Evolutionary conservation across 2,113 vertebrate species (phyloP).

Genomic region (Otus sunia): DNA sequence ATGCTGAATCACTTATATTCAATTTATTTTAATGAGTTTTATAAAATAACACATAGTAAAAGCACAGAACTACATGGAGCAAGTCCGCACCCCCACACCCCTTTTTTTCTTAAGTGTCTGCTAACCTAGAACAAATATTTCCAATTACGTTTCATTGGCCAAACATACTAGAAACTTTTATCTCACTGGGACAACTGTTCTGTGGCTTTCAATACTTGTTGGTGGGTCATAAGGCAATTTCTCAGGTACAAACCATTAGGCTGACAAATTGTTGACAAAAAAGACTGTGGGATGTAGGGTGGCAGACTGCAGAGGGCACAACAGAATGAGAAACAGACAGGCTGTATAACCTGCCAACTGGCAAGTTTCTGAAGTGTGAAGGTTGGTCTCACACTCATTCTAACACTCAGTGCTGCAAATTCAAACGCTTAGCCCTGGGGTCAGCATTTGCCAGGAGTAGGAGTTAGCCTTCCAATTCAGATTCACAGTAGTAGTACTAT

Average conservation of each 20-base stretch:
- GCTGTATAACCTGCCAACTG: conserved; percentile 64
- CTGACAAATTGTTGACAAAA: conserved; percentile 61
- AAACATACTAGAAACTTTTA: neutral
- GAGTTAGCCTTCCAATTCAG: conserved; percentile 33
- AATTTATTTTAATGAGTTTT: neutral
- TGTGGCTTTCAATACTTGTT: neutral
- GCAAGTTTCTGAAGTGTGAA: conserved; percentile 68
- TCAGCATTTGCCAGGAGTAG: conserved; percentile 28
- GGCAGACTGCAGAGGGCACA: conserved; percentile 69
- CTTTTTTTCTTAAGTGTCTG: neutral
- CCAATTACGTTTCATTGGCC: neutral
- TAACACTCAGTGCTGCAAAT: conserved; percentile 46
- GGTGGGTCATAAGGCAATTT: conserved; percentile 17
- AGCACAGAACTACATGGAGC: neutral
- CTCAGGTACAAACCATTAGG: conserved; percentile 43
- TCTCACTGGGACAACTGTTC: neutral
- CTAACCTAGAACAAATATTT: neutral
- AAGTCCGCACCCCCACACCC: neutral
- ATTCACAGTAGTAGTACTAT: neutral
- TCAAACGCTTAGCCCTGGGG: conserved; percentile 23
- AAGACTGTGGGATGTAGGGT: conserved; percentile 18
- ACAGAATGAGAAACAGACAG: conserved; percentile 70
- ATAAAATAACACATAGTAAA: neutral
- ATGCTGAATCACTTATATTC: neutral
- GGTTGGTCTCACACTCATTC: conserved; percentile 65